A percentile compares a stretch with the other conserved stretches of the same genome.
Evolutionary conservation across 1,140 invertebrate species (phyloP).

Genomic region (Pachyrhynchus sulphureomaculatus): DNA sequence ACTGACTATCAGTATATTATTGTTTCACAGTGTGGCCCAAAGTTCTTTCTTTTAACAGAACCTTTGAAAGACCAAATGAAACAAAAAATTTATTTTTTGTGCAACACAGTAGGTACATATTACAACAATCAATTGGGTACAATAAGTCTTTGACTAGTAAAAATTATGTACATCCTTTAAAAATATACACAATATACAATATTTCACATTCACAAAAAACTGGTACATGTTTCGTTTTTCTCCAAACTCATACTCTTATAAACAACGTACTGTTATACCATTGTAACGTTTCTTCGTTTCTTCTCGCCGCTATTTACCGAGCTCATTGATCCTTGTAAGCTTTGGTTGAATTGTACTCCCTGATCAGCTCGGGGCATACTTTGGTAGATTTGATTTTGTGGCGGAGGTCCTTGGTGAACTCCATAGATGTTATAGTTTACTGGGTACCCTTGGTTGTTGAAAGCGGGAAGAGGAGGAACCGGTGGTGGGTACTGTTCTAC

Average conservation of each 20-base stretch:
- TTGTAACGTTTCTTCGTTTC: conserved; percentile 59
- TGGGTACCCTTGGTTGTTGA: conserved; percentile 45
- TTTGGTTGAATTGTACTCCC: conserved; percentile 55
- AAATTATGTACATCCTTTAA: conserved; percentile 6
- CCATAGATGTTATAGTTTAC: conserved; percentile 51
- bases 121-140: no score
- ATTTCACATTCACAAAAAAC: conserved; percentile 29
- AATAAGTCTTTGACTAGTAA: conserved; percentile 18
- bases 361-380: conserved; percentile 50
- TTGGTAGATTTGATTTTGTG: conserved; percentile 48
- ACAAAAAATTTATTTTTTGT: no score
- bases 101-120: neutral
- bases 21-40: no score
- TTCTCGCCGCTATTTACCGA: conserved; percentile 59
- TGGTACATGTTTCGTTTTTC: conserved; percentile 38
- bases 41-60: no score
- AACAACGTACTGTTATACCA: conserved; percentile 55
- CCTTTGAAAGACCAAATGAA: no score
- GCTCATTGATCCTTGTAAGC: conserved; percentile 57
- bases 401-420: conserved; percentile 46
- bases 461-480: conserved; percentile 50
- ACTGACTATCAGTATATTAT: neutral
- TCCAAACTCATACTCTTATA: conserved; percentile 38
- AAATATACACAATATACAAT: conserved; percentile 19
- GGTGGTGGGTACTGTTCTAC: conserved; percentile 48